phyloP scores from a whole-genome alignment of 2,113 vertebrate species.

The Euleptes europaea region DNA sequence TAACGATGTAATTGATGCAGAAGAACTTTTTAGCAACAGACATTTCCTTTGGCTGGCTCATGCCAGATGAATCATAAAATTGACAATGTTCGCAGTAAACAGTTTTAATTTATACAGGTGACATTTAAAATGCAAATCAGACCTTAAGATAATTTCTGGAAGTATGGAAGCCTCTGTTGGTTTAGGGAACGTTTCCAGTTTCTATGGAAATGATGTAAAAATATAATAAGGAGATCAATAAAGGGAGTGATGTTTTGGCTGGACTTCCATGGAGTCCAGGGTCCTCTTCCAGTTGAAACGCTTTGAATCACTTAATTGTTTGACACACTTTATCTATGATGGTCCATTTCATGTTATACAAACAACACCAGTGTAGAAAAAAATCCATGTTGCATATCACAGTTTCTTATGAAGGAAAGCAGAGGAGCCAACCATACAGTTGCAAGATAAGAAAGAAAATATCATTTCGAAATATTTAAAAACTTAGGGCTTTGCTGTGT shows the following conservation, averaged over 20 bases:
- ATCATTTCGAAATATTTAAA: not conserved
- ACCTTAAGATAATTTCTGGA: constrained; percentile 79
- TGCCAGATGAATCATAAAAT: constrained; percentile 52
- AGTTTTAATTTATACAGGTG: constrained; percentile 81
- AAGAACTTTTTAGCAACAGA: constrained; percentile 21
- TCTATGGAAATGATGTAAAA: constrained; percentile 66
- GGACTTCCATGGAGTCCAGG: not conserved
- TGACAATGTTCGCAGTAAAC: constrained; percentile 68
- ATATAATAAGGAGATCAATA: constrained; percentile 11
- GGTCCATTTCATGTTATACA: not conserved
- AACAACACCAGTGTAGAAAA: not conserved
- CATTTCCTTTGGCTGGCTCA: not conserved
- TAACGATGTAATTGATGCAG: not conserved
- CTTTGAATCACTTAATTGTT: not conserved
- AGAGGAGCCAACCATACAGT: not conserved
- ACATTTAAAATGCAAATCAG: constrained; percentile 84
- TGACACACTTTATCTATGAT: not conserved
- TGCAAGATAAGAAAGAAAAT: not conserved
- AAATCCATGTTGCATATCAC: not conserved
- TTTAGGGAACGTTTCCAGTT: constrained; percentile 65
- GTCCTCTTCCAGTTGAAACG: not conserved
- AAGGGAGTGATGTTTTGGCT: constrained; percentile 21
- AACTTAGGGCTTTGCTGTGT: not conserved
- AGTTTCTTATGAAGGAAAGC: not conserved
- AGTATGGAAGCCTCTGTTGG: constrained; percentile 68